A percentile compares a stretch with the other conserved stretches of the same genome.
phyloP scores from a whole-genome alignment of 2,797 vertebrate species.

The Rhabdophis nuchalis region DNA sequence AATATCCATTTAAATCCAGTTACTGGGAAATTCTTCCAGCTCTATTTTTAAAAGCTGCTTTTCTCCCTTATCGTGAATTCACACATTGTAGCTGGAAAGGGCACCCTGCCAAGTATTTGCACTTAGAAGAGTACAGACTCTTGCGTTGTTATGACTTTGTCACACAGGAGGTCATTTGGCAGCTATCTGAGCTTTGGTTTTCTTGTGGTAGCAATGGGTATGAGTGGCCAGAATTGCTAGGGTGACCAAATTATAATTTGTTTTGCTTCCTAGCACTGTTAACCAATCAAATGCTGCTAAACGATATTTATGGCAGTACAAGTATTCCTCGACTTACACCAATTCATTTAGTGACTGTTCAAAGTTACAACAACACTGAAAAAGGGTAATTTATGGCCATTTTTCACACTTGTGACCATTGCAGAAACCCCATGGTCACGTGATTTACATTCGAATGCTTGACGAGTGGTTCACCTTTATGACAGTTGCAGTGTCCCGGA shows the following conservation, averaged over 20 bases:
- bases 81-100: slow-evolving; percentile 54
- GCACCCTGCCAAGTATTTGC: slow-evolving; percentile 60
- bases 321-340: background rate
- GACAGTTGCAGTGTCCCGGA: background rate
- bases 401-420: background rate
- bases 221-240: slow-evolving; percentile 23
- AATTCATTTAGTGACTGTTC: background rate
- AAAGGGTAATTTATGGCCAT: background rate
- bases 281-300: background rate
- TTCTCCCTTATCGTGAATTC: slow-evolving; percentile 54
- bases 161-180: slow-evolving; percentile 38
- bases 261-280: background rate
- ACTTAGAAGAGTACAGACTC: slow-evolving; percentile 60
- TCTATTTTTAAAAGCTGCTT: slow-evolving; percentile 46
- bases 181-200: slow-evolving; percentile 37
- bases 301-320: background rate
- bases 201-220: slow-evolving; percentile 28
- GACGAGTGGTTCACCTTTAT: too few species aligned
- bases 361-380: background rate
- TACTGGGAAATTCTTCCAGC: slow-evolving; percentile 55
- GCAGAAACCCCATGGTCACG: background rate
- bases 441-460: background rate
- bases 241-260: background rate
- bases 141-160: slow-evolving; percentile 48
- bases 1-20: slow-evolving; percentile 40